A percentile compares a stretch with the other conserved stretches of the same genome.
These are phyloP conservation scores for Neofelis nebulosa DNA, from an alignment of 2,113 vertebrate genomes.

Conservation along the genomic window DNA sequence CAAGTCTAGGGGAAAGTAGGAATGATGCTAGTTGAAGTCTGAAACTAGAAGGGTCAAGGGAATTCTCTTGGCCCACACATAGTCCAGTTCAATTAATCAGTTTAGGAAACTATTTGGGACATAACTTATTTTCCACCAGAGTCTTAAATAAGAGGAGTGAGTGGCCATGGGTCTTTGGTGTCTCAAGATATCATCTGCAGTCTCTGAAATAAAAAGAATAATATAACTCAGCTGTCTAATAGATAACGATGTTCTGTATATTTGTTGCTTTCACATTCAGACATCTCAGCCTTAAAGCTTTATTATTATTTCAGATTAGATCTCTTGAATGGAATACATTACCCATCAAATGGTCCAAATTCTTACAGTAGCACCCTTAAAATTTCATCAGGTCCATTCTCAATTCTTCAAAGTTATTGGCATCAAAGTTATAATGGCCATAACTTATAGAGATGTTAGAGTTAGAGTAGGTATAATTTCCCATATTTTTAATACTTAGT, in stretches of 20 bases:
- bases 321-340: conserved; percentile 75
- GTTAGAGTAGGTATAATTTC: conserved; percentile 85
- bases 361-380: conserved; percentile 86
- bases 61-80: not conserved
- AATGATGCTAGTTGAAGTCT: not conserved
- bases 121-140: not conserved
- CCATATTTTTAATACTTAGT: conserved; percentile 90
- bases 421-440: conserved; percentile 88
- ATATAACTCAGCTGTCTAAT: not conserved
- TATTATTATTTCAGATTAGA: not conserved
- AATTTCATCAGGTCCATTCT: conserved; percentile 91
- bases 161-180: not conserved
- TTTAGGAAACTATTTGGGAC: not conserved
- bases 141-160: not conserved
- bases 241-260: not conserved
- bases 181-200: not conserved
- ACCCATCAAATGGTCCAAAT: conserved; percentile 83
- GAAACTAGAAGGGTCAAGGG: not conserved
- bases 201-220: conserved; percentile 3
- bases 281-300: not conserved
- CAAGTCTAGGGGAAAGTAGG: not conserved
- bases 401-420: conserved; percentile 91
- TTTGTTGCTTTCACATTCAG: not conserved
- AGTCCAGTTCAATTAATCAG: not conserved
- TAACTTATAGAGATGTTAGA: conserved; percentile 90